Conservation (phyloP, 2,797 vertebrate species). For the Neopelma chrysocephalum region DNA sequence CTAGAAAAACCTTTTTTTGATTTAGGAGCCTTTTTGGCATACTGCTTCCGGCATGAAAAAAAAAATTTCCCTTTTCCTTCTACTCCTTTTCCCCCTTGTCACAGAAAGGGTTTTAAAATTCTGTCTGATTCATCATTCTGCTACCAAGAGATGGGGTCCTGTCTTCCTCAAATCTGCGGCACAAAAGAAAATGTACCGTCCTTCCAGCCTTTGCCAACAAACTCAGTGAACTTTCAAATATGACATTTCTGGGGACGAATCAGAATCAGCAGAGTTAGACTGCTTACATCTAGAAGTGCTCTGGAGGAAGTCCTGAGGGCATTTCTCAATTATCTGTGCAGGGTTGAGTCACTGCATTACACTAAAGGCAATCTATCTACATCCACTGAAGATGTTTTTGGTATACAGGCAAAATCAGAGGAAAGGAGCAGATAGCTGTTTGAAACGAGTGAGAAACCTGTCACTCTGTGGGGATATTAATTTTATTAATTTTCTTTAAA, state of each 20-base stretch:
- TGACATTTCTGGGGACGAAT: conserved; percentile 21
- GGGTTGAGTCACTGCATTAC: background rate
- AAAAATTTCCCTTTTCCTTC: background rate
- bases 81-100: background rate
- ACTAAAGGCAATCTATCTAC: background rate
- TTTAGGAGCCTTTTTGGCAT: background rate
- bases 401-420: background rate
- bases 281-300: background rate
- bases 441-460: background rate
- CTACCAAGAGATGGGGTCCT: background rate
- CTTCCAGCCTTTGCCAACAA: background rate
- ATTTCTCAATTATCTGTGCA: background rate
- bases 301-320: background rate
- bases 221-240: conserved; percentile 23
- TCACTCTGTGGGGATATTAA: background rate
- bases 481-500: background rate
- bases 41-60: background rate
- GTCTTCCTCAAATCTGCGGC: background rate
- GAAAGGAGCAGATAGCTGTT: background rate
- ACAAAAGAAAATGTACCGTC: background rate
- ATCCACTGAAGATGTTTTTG: background rate
- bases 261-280: background rate
- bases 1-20: background rate
- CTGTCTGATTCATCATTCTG: background rate
- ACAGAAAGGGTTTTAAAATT: background rate